Percentiles rank a stretch among this genome's conserved stretches.
These are phyloP conservation scores for Tenthredo notha DNA, from an alignment of 2,888 invertebrate species.

Conservation along the genomic window DNA sequence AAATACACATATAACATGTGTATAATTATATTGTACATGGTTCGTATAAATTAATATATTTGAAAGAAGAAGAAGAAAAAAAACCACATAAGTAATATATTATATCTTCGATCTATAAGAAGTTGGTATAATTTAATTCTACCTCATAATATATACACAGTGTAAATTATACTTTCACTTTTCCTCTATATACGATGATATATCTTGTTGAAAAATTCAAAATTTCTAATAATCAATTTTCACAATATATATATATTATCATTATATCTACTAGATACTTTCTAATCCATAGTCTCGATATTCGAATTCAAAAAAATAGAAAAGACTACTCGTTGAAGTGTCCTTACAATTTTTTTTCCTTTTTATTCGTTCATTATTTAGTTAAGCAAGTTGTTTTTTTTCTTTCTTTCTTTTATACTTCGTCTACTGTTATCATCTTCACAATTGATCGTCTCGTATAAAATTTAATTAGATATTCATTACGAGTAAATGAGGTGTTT, in stretches of 20 bases:
- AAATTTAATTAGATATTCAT: neutral
- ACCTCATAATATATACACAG: neutral
- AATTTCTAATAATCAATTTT: neutral
- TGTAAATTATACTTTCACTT: neutral
- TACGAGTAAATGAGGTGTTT: neutral
- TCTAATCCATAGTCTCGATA: neutral
- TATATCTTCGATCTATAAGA: neutral
- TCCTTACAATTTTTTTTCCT: neutral
- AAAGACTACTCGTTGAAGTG: neutral
- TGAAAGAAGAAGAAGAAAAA: neutral
- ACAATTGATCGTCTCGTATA: neutral
- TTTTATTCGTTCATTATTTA: neutral
- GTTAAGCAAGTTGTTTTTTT: neutral
- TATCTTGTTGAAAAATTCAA: neutral
- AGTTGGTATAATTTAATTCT: neutral
- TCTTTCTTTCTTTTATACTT: neutral
- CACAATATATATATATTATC: neutral
- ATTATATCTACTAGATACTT: neutral
- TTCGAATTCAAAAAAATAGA: neutral
- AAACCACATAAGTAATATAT: too few relatives aligned
- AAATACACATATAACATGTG: neutral
- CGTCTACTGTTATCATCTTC: neutral
- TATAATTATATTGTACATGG: constrained; percentile 12
- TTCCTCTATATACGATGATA: neutral
- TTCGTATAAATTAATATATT: neutral